Base-by-base conservation (phyloP, 1,140 invertebrate genomes). In the Thaumatotibia leucotreta region DNA sequence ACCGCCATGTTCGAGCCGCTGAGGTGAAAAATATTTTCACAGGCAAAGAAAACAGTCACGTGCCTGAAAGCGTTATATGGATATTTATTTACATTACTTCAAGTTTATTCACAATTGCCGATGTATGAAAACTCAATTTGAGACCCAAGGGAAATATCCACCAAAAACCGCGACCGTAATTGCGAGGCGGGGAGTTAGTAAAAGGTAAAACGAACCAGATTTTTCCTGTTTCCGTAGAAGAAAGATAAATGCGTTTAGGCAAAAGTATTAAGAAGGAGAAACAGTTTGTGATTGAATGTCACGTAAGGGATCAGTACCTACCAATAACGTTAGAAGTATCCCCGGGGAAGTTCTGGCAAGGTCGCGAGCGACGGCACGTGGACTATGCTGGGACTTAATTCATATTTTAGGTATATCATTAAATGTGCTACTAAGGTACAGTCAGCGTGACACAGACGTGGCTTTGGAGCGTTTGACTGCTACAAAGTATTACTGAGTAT, bases 241-340 rank as follows among this genome's bases (percentile, higher is more conserved):
- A 45, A 58, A 58, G 27, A n/a, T 11, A 58, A 58, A 58, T 58
- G 11, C 52, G 14, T 29, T 58, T 58, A 58, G 11, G 23, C 24
- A 58, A 58, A 58, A 29, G 39, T 58, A 58, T 58, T 58, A 14
- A 29, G 24, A 31, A 68, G 29, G 67, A 35, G 5, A 31, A 29
- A 58, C 63, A 58, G 58, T 39, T 69, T 69, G 58, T 65, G 68
- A 73, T 73, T 75, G 69, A 73, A 75, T 73, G 72, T 70, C 62
- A 69, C 64, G 73, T 69, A 70, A 73, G 67, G 66, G 64, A 73
- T 73, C 66, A 69, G 65, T 65, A 70, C n/a, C n/a, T n/a, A n/a
- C 72, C 66, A 73, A 75, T 73, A 70, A 75, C 66, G 62, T 45
- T 29, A 50, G 50, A 33, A 66, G 64, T 70, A 65, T 61, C 64